Evolutionary conservation across 2,888 invertebrate species (phyloP).

Genomic region (Timema podura): DNA sequence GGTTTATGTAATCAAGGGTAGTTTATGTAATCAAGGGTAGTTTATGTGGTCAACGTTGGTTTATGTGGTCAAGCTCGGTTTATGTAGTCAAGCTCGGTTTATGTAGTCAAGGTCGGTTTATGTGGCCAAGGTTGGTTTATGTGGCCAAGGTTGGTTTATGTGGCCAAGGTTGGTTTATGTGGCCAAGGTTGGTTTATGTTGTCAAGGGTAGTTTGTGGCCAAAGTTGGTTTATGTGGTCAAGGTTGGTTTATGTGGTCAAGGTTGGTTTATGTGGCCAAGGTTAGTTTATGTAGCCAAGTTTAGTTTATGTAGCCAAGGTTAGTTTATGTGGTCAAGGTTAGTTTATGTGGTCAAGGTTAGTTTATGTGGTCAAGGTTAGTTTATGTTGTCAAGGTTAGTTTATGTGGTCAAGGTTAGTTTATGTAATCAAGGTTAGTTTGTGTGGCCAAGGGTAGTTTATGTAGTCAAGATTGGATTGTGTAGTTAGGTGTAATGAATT

Average conservation of each 20-base stretch:
- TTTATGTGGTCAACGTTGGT: neutral
- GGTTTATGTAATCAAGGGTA: too few species aligned
- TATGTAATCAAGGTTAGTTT: neutral
- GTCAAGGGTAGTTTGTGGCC: neutral
- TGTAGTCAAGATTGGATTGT: too few species aligned
- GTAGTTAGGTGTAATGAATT: too few species aligned
- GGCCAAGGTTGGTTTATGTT: neutral
- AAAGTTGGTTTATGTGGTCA: constrained; percentile 22
- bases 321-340: neutral
- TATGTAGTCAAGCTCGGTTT: constrained; percentile 20
- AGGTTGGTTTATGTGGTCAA: neutral
- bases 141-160: constrained; percentile 25
- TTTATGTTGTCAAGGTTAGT: constrained; percentile 21
- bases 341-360: neutral
- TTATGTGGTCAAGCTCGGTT: constrained; percentile 23
- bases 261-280: neutral
- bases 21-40: constrained; percentile 23
- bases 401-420: neutral
- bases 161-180: constrained; percentile 15
- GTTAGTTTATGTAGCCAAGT: constrained; percentile 19
- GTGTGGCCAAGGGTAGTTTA: too few species aligned
- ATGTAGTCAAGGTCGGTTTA: neutral
- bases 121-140: neutral
- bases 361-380: constrained; percentile 23
- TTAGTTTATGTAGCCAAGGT: constrained; percentile 23